Conservation (phyloP, 2,888 invertebrate genomes). For the Glaucopsyche alexis region DNA sequence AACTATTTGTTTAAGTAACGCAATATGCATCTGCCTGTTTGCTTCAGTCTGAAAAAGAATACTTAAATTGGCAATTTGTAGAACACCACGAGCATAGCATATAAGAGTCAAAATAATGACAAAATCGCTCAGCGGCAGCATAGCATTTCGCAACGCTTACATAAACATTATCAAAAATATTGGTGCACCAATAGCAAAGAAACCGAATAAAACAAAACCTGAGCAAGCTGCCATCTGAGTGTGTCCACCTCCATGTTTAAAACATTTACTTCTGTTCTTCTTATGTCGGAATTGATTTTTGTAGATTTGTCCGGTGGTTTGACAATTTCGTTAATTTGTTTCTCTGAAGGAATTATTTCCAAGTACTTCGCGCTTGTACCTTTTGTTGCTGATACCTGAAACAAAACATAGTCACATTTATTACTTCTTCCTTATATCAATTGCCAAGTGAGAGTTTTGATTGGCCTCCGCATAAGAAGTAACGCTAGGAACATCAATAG, state of each 20-base stretch:
- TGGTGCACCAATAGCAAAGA: constrained; percentile 53
- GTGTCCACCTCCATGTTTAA: constrained; percentile 85
- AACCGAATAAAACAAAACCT: constrained; percentile 68
- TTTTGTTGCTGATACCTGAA: constrained; percentile 68
- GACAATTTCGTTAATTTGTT: constrained; percentile 51
- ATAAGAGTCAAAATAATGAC: neutral
- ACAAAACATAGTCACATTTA: constrained; percentile 43
- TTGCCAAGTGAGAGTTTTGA: constrained; percentile 1
- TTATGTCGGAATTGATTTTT: constrained; percentile 49
- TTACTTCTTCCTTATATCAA: neutral
- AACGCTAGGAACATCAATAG: constrained; percentile 5
- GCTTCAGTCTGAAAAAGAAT: constrained; percentile 82
- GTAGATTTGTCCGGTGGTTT: constrained; percentile 52
- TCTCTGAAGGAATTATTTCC: constrained; percentile 52
- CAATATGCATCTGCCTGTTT: constrained; percentile 86
- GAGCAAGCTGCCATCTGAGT: constrained; percentile 86
- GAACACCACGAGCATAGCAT: constrained; percentile 25
- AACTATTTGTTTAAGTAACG: constrained; percentile 85
- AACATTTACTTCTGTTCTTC: constrained; percentile 67
- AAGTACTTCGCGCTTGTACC: constrained; percentile 63
- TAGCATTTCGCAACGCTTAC: constrained; percentile 41
- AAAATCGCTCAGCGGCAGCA: constrained; percentile 41
- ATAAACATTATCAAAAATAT: constrained; percentile 36
- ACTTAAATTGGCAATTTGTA: constrained; percentile 29
- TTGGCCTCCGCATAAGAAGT: neutral